Base-by-base conservation (phyloP, 2,888 invertebrate species). In the Seira sanloemensis region DNA sequence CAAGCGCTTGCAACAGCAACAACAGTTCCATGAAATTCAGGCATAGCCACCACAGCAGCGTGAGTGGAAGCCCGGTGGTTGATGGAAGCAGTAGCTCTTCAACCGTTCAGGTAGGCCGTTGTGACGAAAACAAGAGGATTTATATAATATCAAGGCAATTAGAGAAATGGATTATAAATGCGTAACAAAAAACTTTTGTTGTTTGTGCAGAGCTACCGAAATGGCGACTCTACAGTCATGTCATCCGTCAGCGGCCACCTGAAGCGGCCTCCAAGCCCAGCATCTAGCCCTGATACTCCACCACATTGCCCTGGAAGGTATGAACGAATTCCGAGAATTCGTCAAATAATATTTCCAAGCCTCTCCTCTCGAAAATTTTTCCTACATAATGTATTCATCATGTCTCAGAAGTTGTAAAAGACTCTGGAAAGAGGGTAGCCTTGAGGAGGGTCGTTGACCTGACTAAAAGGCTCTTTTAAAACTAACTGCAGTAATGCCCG, bases 251-350 rank as follows among this genome's bases (percentile, higher is more conserved):
- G 84, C 74, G 84, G 86, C 16, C 68, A 76, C 75, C 65, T 80
- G 66, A 87, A 89, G 26, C 82, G 88, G 69, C 92, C 93, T 5
- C 92, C 92, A 65, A 93, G 93, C 50, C 93, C 94, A n/a, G 92
- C 93, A 83, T 93, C 93, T 58, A 94, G 93, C 88, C 94, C 93
- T 9, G 91, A 91, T 86, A 91, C 91, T 73, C 91, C 92, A 77
- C 91, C 91, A 27, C 91, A 91, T 86, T 90, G 91, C 81, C 90
- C 91, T 78, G 90, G 90, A 58, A 91, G 91, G 91, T 91, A 90
- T 78, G 27, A 37, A 7, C 37, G n/a, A n/a, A n/a, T n/a, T n/a
- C n/a, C n/a, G n/a, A n/a, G n/a, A n/a, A n/a, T n/a, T n/a, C n/a
- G n/a, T n/a, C n/a, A n/a, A n/a, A n/a, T n/a, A n/a, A n/a, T n/a